These are phyloP conservation scores for Alectura lathami DNA, from an alignment of 2,113 vertebrate genomes.

Conservation along the genomic window DNA sequence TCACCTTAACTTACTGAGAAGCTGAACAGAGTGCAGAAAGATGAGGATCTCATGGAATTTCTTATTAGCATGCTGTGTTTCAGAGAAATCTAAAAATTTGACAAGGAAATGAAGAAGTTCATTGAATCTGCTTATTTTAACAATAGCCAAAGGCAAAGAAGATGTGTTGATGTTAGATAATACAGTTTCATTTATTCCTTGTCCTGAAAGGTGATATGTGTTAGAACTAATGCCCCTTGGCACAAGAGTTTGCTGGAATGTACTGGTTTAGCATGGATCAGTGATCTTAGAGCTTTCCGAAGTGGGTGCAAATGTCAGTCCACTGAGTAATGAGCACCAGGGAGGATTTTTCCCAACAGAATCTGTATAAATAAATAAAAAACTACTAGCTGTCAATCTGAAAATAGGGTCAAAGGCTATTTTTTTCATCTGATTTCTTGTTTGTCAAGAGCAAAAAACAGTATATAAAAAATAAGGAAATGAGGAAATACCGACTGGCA, in stretches of 20 bases:
- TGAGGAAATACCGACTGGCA: background rate
- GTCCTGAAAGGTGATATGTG: constrained; percentile 51
- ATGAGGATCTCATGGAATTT: background rate
- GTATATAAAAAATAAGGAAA: constrained; percentile 31
- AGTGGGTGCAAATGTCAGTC: constrained; percentile 69
- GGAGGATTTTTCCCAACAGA: constrained; percentile 40
- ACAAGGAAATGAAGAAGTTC: constrained; percentile 3
- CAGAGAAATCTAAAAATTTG: background rate
- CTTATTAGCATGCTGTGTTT: background rate
- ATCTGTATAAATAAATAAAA: constrained; percentile 53
- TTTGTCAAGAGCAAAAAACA: constrained; percentile 31
- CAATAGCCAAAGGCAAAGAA: constrained; percentile 23
- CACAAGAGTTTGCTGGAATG: constrained; percentile 62
- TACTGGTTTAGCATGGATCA: constrained; percentile 67
- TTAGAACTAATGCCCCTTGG: constrained; percentile 66
- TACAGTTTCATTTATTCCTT: constrained; percentile 41
- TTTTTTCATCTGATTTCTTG: background rate
- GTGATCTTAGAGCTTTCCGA: constrained; percentile 66
- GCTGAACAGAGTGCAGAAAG: background rate
- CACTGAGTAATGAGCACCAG: constrained; percentile 50
- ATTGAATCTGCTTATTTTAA: constrained; percentile 13
- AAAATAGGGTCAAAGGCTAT: constrained; percentile 42
- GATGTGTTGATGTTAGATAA: constrained; percentile 32
- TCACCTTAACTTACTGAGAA: background rate
- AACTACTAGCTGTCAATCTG: constrained; percentile 20